phyloP scores from a whole-genome alignment of 2,888 invertebrate species.

The Drosophila tanythrix region DNA sequence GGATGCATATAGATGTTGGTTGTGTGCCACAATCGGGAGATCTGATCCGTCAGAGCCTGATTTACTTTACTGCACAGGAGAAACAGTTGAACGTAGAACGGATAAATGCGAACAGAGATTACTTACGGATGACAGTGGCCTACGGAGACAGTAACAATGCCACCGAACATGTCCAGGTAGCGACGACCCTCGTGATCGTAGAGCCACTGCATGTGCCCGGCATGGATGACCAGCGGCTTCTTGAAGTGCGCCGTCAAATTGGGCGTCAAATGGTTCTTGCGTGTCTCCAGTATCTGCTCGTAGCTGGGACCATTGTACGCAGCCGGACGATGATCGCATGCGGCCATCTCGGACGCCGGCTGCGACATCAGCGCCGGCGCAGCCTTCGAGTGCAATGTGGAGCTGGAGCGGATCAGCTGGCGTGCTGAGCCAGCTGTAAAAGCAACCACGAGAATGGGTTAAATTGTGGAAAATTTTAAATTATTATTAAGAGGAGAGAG shows the following conservation, averaged over 20 bases:
- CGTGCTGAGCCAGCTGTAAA: slow-evolving; percentile 26
- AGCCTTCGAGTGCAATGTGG: slow-evolving; percentile 72
- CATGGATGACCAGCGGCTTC: slow-evolving; percentile 92
- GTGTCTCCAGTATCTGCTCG: slow-evolving; percentile 87
- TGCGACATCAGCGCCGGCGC: slow-evolving; percentile 63
- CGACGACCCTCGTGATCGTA: slow-evolving; percentile 93
- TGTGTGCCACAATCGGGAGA: slow-evolving; percentile 94
- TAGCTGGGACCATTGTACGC: slow-evolving; percentile 87
- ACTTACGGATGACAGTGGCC: slow-evolving; percentile 99
- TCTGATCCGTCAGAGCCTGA: slow-evolving; percentile 91
- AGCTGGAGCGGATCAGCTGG: slow-evolving; percentile 51
- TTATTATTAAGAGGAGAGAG: neutral
- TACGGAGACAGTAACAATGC: slow-evolving; percentile 98
- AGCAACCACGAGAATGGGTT: neutral
- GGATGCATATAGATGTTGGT: slow-evolving; percentile 96
- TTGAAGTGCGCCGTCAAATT: slow-evolving; percentile 91
- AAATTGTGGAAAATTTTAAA: neutral
- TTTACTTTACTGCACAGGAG: slow-evolving; percentile 90
- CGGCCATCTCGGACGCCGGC: slow-evolving; percentile 79
- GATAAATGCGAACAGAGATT: neutral
- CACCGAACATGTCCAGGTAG: slow-evolving; percentile 97
- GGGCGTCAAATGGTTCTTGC: slow-evolving; percentile 89
- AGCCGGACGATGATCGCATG: slow-evolving; percentile 68
- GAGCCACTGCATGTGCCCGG: slow-evolving; percentile 96
- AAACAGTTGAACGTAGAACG: neutral